These are phyloP conservation scores for Sebastes taczanowskii DNA, from an alignment of 2,797 vertebrate species.

Conservation along the genomic window DNA sequence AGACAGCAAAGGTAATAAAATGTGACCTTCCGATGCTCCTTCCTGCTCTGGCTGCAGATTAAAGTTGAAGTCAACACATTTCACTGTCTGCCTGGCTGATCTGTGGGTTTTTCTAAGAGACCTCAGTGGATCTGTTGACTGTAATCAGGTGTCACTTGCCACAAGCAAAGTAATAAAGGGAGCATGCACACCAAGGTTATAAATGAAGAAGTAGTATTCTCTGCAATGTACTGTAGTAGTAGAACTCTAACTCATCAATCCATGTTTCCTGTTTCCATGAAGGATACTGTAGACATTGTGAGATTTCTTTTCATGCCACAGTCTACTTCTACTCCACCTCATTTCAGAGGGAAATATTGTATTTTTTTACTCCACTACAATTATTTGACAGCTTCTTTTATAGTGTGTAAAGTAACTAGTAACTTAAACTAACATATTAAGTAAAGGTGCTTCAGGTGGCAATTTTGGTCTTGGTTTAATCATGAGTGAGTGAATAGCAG, in stretches of 20 bases:
- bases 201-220: not conserved
- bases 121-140: not conserved
- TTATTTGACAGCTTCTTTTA: too few relatives aligned
- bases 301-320: too few relatives aligned
- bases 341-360: too few relatives aligned
- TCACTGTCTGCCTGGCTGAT: slow-evolving; percentile 1
- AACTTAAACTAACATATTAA: too few relatives aligned
- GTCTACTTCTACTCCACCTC: too few relatives aligned
- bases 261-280: not conserved
- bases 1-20: slow-evolving; percentile 12
- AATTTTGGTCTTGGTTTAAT: not conserved
- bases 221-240: too few relatives aligned
- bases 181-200: not conserved
- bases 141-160: not conserved
- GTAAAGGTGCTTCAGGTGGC: not conserved
- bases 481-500: too few relatives aligned
- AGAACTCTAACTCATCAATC: not conserved
- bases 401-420: too few relatives aligned
- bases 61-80: slow-evolving; percentile 12
- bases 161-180: not conserved
- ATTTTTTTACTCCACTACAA: too few relatives aligned
- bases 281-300: not conserved
- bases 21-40: not conserved
- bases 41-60: not conserved
- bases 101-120: not conserved